A percentile compares a stretch with the other conserved stretches of the same genome.
phyloP scores from a whole-genome alignment of 35 echinoderm and acorn worm species.

The Patiria miniata region DNA sequence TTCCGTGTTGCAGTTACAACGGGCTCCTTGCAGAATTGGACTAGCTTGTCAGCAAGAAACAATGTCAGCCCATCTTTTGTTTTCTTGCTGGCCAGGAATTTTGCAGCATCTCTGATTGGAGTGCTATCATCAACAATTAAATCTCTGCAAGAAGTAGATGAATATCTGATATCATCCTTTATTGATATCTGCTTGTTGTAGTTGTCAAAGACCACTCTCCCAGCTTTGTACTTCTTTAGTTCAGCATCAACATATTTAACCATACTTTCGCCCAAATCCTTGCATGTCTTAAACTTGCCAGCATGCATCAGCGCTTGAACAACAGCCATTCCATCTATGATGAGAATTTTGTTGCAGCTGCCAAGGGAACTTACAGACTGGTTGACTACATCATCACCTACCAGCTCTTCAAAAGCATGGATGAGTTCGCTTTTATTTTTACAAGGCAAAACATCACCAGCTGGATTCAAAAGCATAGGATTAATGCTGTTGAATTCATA shows the following conservation, averaged over 20 bases:
- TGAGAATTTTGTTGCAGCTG: not conserved
- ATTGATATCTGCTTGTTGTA: not conserved
- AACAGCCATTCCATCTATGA: too few relatives aligned
- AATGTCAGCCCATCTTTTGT: slow-evolving; percentile 25
- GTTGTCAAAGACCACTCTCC: not conserved
- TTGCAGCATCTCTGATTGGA: not conserved
- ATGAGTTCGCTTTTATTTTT: slow-evolving; percentile 36
- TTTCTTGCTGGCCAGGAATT: slow-evolving; percentile 18
- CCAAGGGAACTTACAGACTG: not conserved
- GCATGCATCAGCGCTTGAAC: slow-evolving; percentile 18
- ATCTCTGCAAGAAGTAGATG: not conserved
- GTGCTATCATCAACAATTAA: not conserved
- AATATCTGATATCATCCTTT: slow-evolving; percentile 3
- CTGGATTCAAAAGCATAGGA: slow-evolving; percentile 13
- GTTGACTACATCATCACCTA: not conserved
- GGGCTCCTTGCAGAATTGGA: not conserved
- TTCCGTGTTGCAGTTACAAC: slow-evolving; percentile 10
- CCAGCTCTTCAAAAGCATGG: slow-evolving; percentile 21
- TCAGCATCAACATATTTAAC: not conserved
- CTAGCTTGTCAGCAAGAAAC: slow-evolving; percentile 1
- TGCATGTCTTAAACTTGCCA: slow-evolving; percentile 38
- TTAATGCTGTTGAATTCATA: slow-evolving; percentile 32
- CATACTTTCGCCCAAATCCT: slow-evolving; percentile 19
- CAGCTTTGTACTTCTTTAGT: not conserved
- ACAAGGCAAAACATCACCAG: too few relatives aligned